Evolutionary conservation across 2,113 vertebrate genomes (phyloP), one percentile per base, ranked within the genome.

Genomic region (Psittacara wagleri): DNA sequence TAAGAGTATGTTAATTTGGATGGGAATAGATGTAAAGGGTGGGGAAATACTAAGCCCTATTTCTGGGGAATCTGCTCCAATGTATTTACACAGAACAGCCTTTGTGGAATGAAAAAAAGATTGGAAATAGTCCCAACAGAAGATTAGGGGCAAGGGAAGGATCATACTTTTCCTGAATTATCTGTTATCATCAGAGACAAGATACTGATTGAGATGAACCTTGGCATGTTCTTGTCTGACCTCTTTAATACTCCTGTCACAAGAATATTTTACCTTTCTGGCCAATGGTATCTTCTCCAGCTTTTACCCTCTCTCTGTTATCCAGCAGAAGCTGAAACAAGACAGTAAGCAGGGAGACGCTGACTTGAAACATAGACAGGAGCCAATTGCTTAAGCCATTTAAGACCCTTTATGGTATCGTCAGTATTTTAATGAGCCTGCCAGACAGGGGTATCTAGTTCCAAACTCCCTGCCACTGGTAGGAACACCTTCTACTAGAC

Each of bases 61-160:
- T 95, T 83, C 86, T 92, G 62, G 22, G 35, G 66, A 82, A 92
- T 92, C 48, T 85, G n/a, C 33, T 91, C 94, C 44, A 37, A 72
- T 49, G 12, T 91, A 89, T 95, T 95, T 89, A 82, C 59, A 94
- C 62, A 95, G 73, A 88, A 84, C 39, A 83, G 74, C 4, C 66
- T 91, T 95, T 95, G 89, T 89, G 74, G 57, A 37, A 59, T 94
- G 66, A 94, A 94, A 91, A 95, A 94, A 61, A 10, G n/a, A 84
- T 82, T 92, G 89, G 84, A 96, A 95, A 85, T 41, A 79, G 62
- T 92, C 77, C 93, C 84, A 92, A 31, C 19, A 91, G 74, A 96
- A 92, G 52, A 92, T 91, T 75, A 94, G 69, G 93, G 57, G 77
- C 66, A 92, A 94, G 74, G 24, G 39, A 95, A 96, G 78, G 86